Percentiles rank a stretch among this genome's conserved stretches.
phyloP scores from a whole-genome alignment of 2,113 vertebrate species.

The Prunella fulvescens region DNA sequence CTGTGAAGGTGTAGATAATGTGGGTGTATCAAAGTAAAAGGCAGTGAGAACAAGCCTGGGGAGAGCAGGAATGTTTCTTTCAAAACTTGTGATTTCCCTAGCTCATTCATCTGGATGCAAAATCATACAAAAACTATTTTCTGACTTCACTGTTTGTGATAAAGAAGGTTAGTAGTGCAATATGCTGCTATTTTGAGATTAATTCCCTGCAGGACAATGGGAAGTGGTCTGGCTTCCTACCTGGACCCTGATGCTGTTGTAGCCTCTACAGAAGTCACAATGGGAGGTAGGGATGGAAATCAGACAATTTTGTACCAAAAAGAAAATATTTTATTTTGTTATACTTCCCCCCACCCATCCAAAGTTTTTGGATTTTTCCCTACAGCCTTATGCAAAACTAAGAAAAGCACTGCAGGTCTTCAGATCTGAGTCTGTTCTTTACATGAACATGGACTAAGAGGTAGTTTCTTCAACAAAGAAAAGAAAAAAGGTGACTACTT shows the following conservation, averaged over 20 bases:
- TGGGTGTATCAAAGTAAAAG: background rate
- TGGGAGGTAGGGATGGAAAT: rapidly evolving
- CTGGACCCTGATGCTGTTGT: background rate
- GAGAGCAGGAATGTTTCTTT: background rate
- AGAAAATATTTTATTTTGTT: background rate
- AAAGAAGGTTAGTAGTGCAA: background rate
- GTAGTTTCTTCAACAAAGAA: background rate
- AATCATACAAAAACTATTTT: background rate
- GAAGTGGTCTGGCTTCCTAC: rapidly evolving
- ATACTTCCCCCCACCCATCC: rapidly evolving
- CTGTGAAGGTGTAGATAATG: background rate
- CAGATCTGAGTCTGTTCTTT: background rate
- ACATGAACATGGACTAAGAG: background rate
- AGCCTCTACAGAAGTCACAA: background rate
- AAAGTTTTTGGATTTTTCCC: background rate
- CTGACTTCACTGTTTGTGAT: background rate
- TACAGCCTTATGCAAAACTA: background rate
- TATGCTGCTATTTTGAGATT: background rate
- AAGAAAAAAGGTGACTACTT: background rate
- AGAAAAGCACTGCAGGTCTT: background rate
- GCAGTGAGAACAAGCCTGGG: background rate
- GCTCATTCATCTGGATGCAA: background rate
- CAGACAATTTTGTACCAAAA: background rate
- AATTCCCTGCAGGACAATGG: background rate
- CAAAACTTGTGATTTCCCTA: background rate